phyloP scores from a whole-genome alignment of 2,113 vertebrate species.

The Columba livia region DNA sequence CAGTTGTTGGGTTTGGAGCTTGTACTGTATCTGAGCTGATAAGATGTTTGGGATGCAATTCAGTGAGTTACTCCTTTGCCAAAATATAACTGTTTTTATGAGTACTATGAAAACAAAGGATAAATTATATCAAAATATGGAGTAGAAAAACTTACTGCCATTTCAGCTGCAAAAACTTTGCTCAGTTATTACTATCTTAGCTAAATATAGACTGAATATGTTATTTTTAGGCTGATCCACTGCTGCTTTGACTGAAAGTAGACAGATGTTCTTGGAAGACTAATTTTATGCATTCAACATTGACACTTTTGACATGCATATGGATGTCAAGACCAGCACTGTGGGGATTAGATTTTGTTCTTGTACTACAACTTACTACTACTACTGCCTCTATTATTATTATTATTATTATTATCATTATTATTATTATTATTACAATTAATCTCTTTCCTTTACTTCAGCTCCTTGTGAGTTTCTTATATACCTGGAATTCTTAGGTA shows the following conservation, averaged over 20 bases:
- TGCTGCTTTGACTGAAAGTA: background rate
- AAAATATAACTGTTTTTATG: background rate
- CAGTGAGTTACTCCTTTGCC: background rate
- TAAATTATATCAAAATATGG: background rate
- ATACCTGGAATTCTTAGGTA: background rate
- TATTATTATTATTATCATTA: background rate
- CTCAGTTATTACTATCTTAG: background rate
- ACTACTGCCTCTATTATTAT: too few relatives aligned
- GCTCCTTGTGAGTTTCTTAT: background rate
- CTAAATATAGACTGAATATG: background rate
- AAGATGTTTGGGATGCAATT: background rate
- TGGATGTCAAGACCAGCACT: background rate
- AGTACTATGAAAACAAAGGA: background rate
- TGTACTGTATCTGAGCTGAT: background rate
- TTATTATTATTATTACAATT: background rate
- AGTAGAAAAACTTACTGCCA: background rate
- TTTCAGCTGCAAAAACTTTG: background rate
- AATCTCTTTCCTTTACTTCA: background rate
- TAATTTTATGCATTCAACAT: background rate
- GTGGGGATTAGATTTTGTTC: background rate
- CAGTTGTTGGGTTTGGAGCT: background rate
- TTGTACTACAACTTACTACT: background rate
- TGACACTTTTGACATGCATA: background rate
- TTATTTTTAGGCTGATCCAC: conserved; percentile 13
- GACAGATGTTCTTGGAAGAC: background rate